Evolutionary conservation across 2,888 invertebrate genomes (phyloP).

Genomic region (Calameuta filiformis): DNA sequence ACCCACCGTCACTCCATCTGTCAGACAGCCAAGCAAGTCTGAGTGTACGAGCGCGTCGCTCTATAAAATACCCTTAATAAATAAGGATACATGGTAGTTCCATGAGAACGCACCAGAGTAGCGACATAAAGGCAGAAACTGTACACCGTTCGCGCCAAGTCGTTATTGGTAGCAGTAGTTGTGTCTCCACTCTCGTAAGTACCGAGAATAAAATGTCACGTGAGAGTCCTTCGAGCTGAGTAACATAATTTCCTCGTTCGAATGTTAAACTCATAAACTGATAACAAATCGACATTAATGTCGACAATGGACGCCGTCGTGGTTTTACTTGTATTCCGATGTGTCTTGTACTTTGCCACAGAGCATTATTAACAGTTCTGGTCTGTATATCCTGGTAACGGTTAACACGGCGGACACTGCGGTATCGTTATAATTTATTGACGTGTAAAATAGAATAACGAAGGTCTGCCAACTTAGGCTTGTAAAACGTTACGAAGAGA

Average conservation of each 20-base stretch:
- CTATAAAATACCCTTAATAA: background rate
- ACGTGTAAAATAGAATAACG: conserved; percentile 22
- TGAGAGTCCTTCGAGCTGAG: background rate
- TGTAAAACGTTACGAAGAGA: background rate
- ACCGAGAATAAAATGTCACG: background rate
- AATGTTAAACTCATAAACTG: background rate
- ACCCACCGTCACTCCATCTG: background rate
- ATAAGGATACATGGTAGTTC: background rate
- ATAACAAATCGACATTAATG: background rate
- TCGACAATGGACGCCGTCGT: background rate
- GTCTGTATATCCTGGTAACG: background rate
- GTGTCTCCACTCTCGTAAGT: background rate
- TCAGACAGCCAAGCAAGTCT: background rate
- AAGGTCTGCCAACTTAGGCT: conserved; percentile 8
- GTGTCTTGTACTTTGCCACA: background rate
- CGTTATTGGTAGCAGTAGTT: background rate
- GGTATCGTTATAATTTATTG: conserved; percentile 16
- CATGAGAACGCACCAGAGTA: background rate
- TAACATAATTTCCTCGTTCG: background rate
- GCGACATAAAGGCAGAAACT: background rate
- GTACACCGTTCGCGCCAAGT: background rate
- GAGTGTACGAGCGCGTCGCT: background rate
- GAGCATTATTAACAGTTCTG: background rate
- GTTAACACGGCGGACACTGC: background rate
- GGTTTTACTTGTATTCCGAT: background rate